Percentiles rank a stretch among this genome's conserved stretches.
These are phyloP conservation scores for Myoxocephalus aenaeus DNA, from an alignment of 2,797 vertebrate genomes.

Conservation along the genomic window DNA sequence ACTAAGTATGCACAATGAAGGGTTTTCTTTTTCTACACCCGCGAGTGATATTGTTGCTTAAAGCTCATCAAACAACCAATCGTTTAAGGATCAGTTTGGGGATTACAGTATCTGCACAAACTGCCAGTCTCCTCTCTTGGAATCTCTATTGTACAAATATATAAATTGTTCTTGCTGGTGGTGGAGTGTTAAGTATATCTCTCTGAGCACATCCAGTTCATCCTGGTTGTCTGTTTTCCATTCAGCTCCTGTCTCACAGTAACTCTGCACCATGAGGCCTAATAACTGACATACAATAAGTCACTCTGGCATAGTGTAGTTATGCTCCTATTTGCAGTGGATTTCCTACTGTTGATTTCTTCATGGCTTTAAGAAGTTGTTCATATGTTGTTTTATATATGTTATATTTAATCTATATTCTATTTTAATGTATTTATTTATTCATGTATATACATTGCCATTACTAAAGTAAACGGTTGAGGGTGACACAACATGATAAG, in stretches of 20 bases:
- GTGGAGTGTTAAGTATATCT: constrained; percentile 55
- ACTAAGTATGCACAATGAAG: neutral
- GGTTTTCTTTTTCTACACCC: neutral
- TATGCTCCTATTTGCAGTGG: neutral
- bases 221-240: constrained; percentile 39
- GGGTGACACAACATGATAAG: neutral
- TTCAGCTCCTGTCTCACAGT: constrained; percentile 19
- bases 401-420: neutral
- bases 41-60: constrained; percentile 20
- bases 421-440: neutral
- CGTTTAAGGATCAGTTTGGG: constrained; percentile 13
- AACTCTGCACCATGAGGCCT: neutral
- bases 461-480: neutral
- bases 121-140: constrained; percentile 18
- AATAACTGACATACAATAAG: neutral
- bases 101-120: constrained; percentile 14
- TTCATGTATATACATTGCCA: neutral
- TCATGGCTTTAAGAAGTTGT: neutral
- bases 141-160: constrained; percentile 43
- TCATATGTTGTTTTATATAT: neutral
- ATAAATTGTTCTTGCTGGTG: constrained; percentile 56
- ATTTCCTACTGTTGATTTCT: neutral
- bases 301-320: neutral
- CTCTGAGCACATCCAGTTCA: constrained; percentile 31
- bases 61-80: constrained; percentile 40